Base-by-base conservation (phyloP, 2,797 vertebrate genomes). In the Lutjanus argentimaculatus region DNA sequence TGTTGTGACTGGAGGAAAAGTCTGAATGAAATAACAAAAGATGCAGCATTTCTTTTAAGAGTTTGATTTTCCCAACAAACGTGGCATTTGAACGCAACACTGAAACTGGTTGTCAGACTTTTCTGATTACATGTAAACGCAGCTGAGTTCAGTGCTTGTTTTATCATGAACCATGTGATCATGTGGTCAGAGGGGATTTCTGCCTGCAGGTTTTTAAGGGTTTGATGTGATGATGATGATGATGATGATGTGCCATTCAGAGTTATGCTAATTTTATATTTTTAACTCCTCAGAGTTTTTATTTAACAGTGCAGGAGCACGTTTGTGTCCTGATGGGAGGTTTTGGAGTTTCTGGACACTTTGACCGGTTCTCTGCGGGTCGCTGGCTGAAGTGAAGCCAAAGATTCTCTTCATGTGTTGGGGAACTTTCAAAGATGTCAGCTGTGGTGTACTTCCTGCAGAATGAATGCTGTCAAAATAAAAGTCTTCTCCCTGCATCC, bases 391-490 rank as follows among this genome's bases (percentile, higher is more conserved):
- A 53, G 61, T 21, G 25, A 77, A 72, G 85, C 88, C 82, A 87
- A 88, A 84, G 76, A 88, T 80, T 70, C 30, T 77, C 25, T 16
- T 58, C 21, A 8, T 16, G 14, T 64, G 59, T 51, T 3, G 43
- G 71, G 22, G 65, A 65, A 75, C 15, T 25, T 61, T 42, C 17
- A 55, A 53, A 42, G 48, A 58, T 43, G 70, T 78, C 72, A 65
- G 55, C 67, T 73, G 67, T 52, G 30, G 7, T 64, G 62, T 42
- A 65, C 73, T 64, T 75, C 64, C 78, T 87, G 79, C 62, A 36
- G 59, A 66, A 63, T 71, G 52, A 77, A 57, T 42, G 58, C 80
- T 82, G 81, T 78, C 76, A 81, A 80, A 91, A 84, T 88, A 90
- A 90, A 89, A 72, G 68, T 77, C 61, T 69, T 51, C 48, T 79